Conservation (phyloP, 2,888 invertebrate genomes). For the Darwinula stevensoni region DNA sequence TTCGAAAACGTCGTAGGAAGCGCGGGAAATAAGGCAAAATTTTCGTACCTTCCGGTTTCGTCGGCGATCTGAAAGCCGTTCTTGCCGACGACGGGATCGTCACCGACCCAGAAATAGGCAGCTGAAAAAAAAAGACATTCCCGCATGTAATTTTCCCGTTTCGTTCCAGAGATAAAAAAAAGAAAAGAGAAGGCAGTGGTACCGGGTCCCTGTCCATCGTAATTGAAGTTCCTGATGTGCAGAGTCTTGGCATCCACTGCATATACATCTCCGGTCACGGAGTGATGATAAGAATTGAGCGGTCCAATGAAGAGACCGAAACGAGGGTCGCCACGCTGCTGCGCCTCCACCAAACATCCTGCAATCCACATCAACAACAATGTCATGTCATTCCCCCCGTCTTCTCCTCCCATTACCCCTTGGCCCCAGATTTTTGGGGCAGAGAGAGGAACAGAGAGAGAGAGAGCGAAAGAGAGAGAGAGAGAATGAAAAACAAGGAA, state of each 20-base stretch:
- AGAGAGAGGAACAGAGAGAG: too few relatives aligned
- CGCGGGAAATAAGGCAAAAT: not conserved
- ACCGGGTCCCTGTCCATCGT: conserved; percentile 77
- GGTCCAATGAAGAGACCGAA: conserved; percentile 1
- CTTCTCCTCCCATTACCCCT: too few relatives aligned
- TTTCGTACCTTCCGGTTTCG: conserved; percentile 34
- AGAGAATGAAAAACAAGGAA: too few relatives aligned
- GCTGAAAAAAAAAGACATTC: conserved; percentile 24
- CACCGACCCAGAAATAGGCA: conserved; percentile 77
- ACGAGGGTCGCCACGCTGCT: too few relatives aligned
- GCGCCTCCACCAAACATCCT: too few relatives aligned
- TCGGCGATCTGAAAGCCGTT: conserved; percentile 61
- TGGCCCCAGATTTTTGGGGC: too few relatives aligned
- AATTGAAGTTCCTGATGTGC: conserved; percentile 57
- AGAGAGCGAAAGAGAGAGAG: too few relatives aligned
- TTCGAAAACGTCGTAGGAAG: not conserved
- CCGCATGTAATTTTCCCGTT: conserved; percentile 1
- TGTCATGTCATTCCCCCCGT: too few relatives aligned
- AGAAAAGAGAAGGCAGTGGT: too few relatives aligned
- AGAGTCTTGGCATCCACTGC: conserved; percentile 64
- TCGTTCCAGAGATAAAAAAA: too few relatives aligned
- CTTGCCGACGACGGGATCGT: conserved; percentile 21
- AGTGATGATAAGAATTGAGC: not conserved
- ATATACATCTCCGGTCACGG: conserved; percentile 49
- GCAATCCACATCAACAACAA: too few relatives aligned